These are phyloP conservation scores for Sycophila texana DNA, from an alignment of 2,888 invertebrate genomes.

Conservation along the genomic window DNA sequence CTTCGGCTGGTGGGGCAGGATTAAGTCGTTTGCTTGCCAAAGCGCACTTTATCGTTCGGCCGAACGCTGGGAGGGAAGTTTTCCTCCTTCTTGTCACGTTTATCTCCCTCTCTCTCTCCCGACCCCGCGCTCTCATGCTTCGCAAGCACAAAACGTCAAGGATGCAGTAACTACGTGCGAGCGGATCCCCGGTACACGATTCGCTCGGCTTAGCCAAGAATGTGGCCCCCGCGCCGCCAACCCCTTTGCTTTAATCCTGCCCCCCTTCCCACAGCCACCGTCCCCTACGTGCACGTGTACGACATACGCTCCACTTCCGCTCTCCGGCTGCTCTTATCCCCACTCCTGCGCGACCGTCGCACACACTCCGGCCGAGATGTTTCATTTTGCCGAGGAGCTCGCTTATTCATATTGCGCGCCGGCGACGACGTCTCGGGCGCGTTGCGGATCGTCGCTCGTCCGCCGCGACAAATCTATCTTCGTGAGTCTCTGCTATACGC, in stretches of 20 bases:
- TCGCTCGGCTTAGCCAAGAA: constrained; percentile 46
- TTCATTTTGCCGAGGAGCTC: constrained; percentile 38
- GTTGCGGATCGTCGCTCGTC: constrained; percentile 7
- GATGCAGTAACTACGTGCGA: constrained; percentile 56
- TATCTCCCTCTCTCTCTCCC: constrained; percentile 13
- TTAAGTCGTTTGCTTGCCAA: constrained; percentile 34
- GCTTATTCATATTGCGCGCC: constrained; percentile 40
- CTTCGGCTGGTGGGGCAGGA: not conserved
- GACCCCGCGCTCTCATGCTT: constrained; percentile 18
- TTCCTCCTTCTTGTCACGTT: constrained; percentile 52
- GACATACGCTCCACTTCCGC: constrained; percentile 39
- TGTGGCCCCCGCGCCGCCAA: constrained; percentile 17
- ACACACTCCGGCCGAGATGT: not conserved
- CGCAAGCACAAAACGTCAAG: constrained; percentile 46
- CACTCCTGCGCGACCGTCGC: not conserved
- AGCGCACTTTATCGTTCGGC: constrained; percentile 32
- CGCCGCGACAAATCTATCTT: constrained; percentile 27
- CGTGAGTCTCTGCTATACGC: not conserved
- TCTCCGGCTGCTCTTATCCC: not conserved
- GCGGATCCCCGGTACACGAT: constrained; percentile 39
- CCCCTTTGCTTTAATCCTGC: not conserved
- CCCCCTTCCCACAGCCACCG: not conserved
- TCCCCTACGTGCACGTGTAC: not conserved
- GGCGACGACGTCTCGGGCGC: not conserved
- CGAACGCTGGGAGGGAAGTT: constrained; percentile 31